phyloP scores from a whole-genome alignment of 2,113 vertebrate species.

The Phylloscopus trochiloides region DNA sequence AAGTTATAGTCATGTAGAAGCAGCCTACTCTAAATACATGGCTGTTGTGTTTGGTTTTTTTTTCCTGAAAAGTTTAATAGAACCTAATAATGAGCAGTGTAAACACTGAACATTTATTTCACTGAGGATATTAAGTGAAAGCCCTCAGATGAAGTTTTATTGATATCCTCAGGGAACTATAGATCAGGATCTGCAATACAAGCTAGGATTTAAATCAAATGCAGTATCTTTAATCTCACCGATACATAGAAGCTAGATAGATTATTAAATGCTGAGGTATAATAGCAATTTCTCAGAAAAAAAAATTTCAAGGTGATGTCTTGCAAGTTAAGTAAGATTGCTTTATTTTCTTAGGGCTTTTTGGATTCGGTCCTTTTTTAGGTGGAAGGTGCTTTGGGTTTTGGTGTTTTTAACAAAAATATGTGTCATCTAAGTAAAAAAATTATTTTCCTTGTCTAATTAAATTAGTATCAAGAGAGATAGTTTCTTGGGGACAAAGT shows the following conservation, averaged over 20 bases:
- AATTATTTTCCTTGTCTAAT: neutral
- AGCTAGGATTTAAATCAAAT: neutral
- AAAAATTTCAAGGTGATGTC: neutral
- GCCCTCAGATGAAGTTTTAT: neutral
- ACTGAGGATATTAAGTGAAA: neutral
- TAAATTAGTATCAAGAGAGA: neutral
- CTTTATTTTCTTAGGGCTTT: neutral
- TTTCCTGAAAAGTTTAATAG: neutral
- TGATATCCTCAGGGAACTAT: neutral
- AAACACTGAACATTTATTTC: neutral
- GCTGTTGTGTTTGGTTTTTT: neutral
- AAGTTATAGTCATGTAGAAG: neutral
- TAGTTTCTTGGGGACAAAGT: neutral
- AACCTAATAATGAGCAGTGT: neutral
- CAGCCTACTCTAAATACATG: neutral
- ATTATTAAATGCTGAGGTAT: neutral
- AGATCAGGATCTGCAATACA: neutral
- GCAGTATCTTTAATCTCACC: neutral
- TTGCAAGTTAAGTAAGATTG: neutral
- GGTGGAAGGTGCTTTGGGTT: neutral
- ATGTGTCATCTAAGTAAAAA: neutral
- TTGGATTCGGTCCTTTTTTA: neutral
- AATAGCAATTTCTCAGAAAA: neutral
- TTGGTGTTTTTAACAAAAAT: neutral
- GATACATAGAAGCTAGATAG: neutral